Percentiles rank a stretch among this genome's conserved stretches.
phyloP scores from a whole-genome alignment of 2,113 vertebrate species.

The Corythornis cristatus region DNA sequence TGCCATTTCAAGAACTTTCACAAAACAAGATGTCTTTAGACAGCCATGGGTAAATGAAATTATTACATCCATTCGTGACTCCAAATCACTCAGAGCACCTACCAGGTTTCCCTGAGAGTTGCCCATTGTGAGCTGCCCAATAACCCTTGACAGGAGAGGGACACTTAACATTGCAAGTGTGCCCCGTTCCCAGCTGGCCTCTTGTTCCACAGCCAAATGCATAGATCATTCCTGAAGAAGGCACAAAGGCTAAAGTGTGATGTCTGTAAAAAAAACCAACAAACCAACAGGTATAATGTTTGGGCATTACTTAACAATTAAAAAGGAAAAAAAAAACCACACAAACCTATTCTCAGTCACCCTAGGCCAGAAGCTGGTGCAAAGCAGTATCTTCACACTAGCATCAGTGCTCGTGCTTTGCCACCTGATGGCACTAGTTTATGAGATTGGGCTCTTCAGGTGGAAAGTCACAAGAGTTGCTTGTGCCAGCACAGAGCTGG shows the following conservation, averaged over 20 bases:
- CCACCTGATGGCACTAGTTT: conserved; percentile 38
- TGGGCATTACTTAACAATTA: not conserved
- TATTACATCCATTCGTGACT: not conserved
- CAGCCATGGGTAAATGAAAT: not conserved
- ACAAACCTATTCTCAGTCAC: not conserved
- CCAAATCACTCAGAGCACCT: not conserved
- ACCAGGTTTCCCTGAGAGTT: conserved; percentile 80
- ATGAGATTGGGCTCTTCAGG: not conserved
- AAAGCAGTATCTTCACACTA: not conserved
- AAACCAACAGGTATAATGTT: not conserved
- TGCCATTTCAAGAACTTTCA: not conserved
- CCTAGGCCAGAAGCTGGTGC: not conserved
- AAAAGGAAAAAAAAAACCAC: not conserved
- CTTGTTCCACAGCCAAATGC: conserved; percentile 93
- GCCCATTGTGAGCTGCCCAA: conserved; percentile 78
- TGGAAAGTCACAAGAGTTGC: not conserved
- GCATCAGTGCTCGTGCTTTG: not conserved
- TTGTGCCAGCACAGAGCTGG: fast-evolving
- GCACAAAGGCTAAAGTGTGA: conserved; percentile 94
- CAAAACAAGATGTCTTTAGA: not conserved
- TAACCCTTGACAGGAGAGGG: conserved; percentile 86
- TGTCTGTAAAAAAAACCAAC: conserved; percentile 74
- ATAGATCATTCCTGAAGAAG: conserved; percentile 92
- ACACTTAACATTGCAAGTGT: conserved; percentile 82
- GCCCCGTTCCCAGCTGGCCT: conserved; percentile 92